Evolutionary conservation across 1,140 invertebrate genomes (phyloP), one percentile per base, ranked within the genome.

Genomic region (Sycophila sp.): DNA sequence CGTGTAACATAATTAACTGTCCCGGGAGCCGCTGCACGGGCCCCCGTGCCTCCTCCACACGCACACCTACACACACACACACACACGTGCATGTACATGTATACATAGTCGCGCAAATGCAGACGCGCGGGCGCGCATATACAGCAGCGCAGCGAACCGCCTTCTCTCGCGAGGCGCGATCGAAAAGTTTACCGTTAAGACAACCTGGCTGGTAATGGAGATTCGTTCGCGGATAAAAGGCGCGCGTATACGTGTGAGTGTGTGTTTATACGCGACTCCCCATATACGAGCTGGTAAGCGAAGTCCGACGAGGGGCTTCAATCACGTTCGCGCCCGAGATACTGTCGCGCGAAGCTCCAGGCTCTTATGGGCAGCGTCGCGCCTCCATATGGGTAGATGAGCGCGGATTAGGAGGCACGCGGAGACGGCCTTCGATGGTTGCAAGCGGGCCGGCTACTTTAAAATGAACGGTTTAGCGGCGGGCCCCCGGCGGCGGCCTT

Each of bases 131-230:
- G 53, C 11, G 5, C 47, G 32, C 1, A 7, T 56, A 1, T 55
- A 32, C n/a, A 28, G 1, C n/a, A 32, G 1, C 1, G 13, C 1
- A 28, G 24, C 17, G n/a, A 30, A 24, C 19, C 11, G 28, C 13
- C 4, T 8, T 26, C 32, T 4, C 28, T 38, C 4, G 17, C 73
- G 70, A 74, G 77, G 76, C 75, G 73, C 72, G 76, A 77, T 80
- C 75, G 78, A 81, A 81, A 81, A 80, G 73, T 49, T 34, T 83
- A 83, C 80, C 78, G 80, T 83, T 84, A 82, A 64, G 73, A 77
- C 75, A 76, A 79, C 68, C 73, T 74, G 76, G 75, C 80, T 75
- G 75, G 74, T 78, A 78, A 82, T 77, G 76, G 78, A 83, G 81
- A 84, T 83, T 83, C 81, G 80, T 80, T 80, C 80, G 74, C 75